Percentiles rank a stretch among this genome's conserved stretches.
These are phyloP conservation scores for Sialis lutaria DNA, from an alignment of 2,888 invertebrate genomes.

Conservation along the genomic window DNA sequence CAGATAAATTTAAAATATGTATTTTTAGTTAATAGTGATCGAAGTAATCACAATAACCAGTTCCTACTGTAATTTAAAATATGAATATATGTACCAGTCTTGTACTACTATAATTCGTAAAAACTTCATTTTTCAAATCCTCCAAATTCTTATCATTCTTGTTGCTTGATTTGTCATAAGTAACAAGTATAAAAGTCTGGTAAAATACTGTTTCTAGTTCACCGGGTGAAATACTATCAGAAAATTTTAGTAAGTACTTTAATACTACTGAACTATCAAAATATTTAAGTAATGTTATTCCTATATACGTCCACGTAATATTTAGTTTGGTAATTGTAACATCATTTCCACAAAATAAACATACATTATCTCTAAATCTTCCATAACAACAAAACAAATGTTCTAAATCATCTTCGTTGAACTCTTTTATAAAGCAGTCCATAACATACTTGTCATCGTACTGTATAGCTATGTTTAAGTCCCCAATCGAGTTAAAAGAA, in stretches of 20 bases:
- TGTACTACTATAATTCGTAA: too few relatives aligned
- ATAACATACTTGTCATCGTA: slow-evolving; percentile 37
- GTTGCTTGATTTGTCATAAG: too few relatives aligned
- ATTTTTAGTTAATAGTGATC: too few relatives aligned
- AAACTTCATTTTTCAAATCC: too few relatives aligned
- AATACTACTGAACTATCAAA: slow-evolving; percentile 39
- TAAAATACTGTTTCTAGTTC: slow-evolving; percentile 43
- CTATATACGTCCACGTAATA: slow-evolving; percentile 42
- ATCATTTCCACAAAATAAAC: slow-evolving; percentile 40
- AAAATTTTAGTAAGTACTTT: slow-evolving; percentile 35
- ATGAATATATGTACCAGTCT: too few relatives aligned
- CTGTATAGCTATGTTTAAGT: slow-evolving; percentile 36
- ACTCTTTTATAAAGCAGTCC: slow-evolving; percentile 32
- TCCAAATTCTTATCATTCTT: too few relatives aligned
- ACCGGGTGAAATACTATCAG: slow-evolving; percentile 33
- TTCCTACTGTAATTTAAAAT: too few relatives aligned
- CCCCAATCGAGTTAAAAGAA: slow-evolving; percentile 27
- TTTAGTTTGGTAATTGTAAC: slow-evolving; percentile 28
- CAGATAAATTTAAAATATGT: too few relatives aligned
- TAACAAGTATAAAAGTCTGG: slow-evolving; percentile 22
- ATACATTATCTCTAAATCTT: slow-evolving; percentile 32
- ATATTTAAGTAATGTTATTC: slow-evolving; percentile 37
- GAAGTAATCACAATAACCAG: too few relatives aligned
- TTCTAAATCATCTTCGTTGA: slow-evolving; percentile 41
- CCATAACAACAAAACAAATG: slow-evolving; percentile 33